Base-by-base conservation (phyloP, 1,140 invertebrate genomes). In the Centruroides sculpturatus region DNA sequence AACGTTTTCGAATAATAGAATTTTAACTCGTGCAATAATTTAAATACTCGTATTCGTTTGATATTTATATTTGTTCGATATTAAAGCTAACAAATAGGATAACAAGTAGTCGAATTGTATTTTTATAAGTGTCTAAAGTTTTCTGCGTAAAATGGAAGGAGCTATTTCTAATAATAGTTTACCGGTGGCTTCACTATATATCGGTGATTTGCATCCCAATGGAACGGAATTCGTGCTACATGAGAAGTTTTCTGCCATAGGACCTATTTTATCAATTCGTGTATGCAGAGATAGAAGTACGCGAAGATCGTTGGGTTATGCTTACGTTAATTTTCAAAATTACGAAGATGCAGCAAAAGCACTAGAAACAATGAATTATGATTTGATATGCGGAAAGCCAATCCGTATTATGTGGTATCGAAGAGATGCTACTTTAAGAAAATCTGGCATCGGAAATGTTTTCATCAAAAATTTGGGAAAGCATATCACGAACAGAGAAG, bases 281-380 rank as follows among this genome's bases (percentile, higher is more conserved):
- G 7, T 53, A 53, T 53, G 51, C 35, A 23, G 51, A 23, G 23
- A 53, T 34, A 53, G 7, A 36, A 8, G 5, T 6, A 53, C 51
- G 0, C 23, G 51, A 53, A 53, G 8, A 53, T 53, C 51, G 23
- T 7, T 53, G 8, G 8, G 51, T 7, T 53, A 53, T 53, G 51
- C 51, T 6, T 53, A 34, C 8, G 51, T 53, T 2, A 53, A 53
- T 53, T 53, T 53, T 3, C 23, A 53, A 8, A 36, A 53, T 34
- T 36, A 53, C 8, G 7, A 5, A 7, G 51, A 53, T 53, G 89
- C 95, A 75, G 95, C 98, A 80, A 83, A 93, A 74, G 96, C 95
- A 59, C 77, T 99, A 67, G 95, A 99, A 76, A 95, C 92, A 3
- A 98, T 99, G 94, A 99, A 99, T 41, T 56, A 1, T 35, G 35